Evolutionary conservation across 1,140 invertebrate species (phyloP).

Genomic region (Camponotus pennsylvanicus): DNA sequence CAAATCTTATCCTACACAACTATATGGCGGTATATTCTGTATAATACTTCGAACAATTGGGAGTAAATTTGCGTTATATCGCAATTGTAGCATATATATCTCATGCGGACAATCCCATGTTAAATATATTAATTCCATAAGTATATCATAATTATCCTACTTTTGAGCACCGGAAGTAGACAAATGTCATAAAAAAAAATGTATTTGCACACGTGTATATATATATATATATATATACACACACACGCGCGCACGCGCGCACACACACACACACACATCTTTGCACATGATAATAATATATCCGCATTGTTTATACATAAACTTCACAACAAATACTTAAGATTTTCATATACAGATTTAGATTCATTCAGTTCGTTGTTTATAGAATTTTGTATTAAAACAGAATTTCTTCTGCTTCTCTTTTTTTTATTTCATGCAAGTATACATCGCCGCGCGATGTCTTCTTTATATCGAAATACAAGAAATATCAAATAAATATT

Average conservation of each 20-base stretch:
- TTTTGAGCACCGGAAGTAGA: constrained; percentile 73
- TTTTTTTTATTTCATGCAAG: neutral
- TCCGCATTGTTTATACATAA: constrained; percentile 52
- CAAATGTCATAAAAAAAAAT: constrained; percentile 68
- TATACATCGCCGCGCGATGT: neutral
- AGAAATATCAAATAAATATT: constrained; percentile 61
- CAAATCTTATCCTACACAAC: constrained; percentile 16
- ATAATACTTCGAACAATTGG: constrained; percentile 2
- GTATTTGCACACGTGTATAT: constrained; percentile 1
- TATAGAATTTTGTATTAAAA: constrained; percentile 64
- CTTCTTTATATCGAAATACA: constrained; percentile 17
- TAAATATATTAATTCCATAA: constrained; percentile 51
- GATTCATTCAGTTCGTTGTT: constrained; percentile 71
- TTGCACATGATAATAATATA: constrained; percentile 48
- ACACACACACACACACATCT: neutral
- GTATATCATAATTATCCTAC: constrained; percentile 63
- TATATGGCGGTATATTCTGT: neutral
- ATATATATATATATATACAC: neutral
- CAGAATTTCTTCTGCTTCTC: constrained; percentile 23
- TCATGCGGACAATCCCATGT: neutral
- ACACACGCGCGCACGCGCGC: neutral
- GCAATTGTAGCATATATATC: constrained; percentile 5
- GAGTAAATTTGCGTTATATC: constrained; percentile 9
- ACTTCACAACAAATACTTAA: constrained; percentile 50
- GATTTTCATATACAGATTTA: constrained; percentile 62